phyloP scores from a whole-genome alignment of 2,797 vertebrate species.

The Enteromius trimaculatus region DNA sequence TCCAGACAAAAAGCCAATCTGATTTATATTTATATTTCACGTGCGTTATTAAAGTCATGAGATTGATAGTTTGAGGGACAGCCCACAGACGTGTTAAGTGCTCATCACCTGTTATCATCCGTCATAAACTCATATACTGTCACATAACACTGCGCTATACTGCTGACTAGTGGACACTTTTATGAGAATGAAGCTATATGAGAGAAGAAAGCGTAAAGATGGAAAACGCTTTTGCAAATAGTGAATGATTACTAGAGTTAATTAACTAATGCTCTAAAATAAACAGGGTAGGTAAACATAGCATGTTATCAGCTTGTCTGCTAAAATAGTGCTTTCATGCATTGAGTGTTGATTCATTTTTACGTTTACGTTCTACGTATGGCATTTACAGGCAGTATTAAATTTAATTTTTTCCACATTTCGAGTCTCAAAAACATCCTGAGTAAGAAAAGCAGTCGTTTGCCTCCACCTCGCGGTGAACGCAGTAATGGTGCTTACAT shows the following conservation, averaged over 20 bases:
- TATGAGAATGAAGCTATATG: not conserved
- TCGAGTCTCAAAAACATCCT: not conserved
- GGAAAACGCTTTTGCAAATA: not conserved
- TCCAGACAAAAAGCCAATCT: not conserved
- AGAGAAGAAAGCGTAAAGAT: not conserved
- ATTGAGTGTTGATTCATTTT: not conserved
- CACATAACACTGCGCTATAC: slow-evolving; percentile 19
- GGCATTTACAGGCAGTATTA: not conserved
- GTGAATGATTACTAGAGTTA: not conserved
- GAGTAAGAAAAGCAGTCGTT: slow-evolving; percentile 6
- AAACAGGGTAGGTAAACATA: not conserved
- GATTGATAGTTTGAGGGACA: slow-evolving; percentile 35
- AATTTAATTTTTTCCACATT: not conserved
- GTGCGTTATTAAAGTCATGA: slow-evolving; percentile 30
- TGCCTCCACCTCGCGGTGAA: slow-evolving; percentile 49
- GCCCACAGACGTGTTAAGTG: slow-evolving; percentile 23
- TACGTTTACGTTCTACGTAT: not conserved
- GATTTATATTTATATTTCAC: slow-evolving; percentile 16
- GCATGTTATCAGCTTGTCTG: not conserved
- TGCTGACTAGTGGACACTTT: slow-evolving; percentile 28
- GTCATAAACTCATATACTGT: slow-evolving; percentile 35
- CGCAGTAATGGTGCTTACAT: slow-evolving; percentile 2
- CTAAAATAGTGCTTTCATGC: not conserved
- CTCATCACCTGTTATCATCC: slow-evolving; percentile 39
- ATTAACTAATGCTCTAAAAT: not conserved